Evolutionary conservation across 2,888 invertebrate genomes (phyloP).

Genomic region (Prenolepis imparis): DNA sequence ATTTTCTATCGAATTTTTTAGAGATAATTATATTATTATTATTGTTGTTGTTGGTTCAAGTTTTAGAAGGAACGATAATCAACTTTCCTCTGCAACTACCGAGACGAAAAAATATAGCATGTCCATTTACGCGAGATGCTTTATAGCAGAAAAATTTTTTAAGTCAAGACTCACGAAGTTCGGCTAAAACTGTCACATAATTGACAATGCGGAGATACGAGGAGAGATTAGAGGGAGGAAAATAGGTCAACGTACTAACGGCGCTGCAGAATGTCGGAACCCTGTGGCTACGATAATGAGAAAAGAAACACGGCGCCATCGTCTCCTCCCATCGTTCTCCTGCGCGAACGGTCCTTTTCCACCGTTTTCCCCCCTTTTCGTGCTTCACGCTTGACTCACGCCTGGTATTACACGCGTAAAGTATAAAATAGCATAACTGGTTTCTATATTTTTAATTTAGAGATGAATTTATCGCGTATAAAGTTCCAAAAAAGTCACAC

Average conservation of each 20-base stretch:
- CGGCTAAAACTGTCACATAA: conserved; percentile 32
- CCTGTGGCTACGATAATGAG: conserved; percentile 74
- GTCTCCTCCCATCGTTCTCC: conserved; percentile 33
- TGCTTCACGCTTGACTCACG: conserved; percentile 36
- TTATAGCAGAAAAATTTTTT: background rate
- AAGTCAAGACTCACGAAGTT: background rate
- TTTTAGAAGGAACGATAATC: background rate
- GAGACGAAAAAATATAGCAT: background rate
- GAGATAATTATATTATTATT: background rate
- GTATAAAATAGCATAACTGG: conserved; percentile 24
- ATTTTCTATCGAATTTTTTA: background rate
- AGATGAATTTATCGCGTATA: background rate
- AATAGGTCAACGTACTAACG: conserved; percentile 67
- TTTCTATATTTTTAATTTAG: background rate
- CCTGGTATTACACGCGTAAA: conserved; percentile 19
- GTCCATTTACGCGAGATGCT: background rate
- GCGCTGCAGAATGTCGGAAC: conserved; percentile 64
- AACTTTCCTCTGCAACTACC: background rate
- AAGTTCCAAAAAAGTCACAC: background rate
- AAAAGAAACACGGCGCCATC: conserved; percentile 74
- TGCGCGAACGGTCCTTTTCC: conserved; percentile 26
- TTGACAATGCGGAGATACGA: conserved; percentile 18
- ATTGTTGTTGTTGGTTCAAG: background rate
- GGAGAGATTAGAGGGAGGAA: conserved; percentile 49
- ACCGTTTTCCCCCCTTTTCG: conserved; percentile 21